A percentile compares a stretch with the other conserved stretches of the same genome.
Conservation (phyloP, 1,140 invertebrate genomes). For the Zaprionus lachaisei region DNA sequence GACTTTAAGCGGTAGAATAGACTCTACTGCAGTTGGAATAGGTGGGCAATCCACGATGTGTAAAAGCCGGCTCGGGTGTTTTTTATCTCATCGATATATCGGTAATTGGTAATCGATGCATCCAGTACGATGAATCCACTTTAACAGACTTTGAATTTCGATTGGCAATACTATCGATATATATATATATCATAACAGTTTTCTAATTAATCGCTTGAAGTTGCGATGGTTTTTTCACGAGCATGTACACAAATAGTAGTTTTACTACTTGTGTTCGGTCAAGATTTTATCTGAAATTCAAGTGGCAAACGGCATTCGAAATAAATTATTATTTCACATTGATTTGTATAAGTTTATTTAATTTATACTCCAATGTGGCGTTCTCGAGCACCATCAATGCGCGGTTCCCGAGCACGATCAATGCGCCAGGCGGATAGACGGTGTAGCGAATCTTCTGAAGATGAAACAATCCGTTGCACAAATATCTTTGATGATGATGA, state of each 20-base stretch:
- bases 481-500: too few relatives aligned
- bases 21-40: conserved; percentile 33
- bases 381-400: conserved; percentile 62
- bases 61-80: conserved; percentile 48
- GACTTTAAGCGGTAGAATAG: conserved; percentile 13
- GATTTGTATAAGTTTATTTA: background rate
- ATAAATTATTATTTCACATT: background rate
- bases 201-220: conserved; percentile 3
- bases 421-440: conserved; percentile 1
- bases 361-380: conserved; percentile 46
- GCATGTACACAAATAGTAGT: background rate
- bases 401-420: too few relatives aligned
- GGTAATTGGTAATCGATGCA: background rate
- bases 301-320: background rate
- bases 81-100: conserved; percentile 36
- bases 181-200: background rate
- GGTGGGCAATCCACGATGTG: conserved; percentile 40
- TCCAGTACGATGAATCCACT: background rate
- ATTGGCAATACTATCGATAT: background rate
- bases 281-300: background rate
- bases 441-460: conserved; percentile 1
- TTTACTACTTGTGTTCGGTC: background rate
- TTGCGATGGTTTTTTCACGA: background rate
- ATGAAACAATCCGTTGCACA: too few relatives aligned
- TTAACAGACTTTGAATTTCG: background rate